Evolutionary conservation across 2,113 vertebrate genomes (phyloP), one percentile per base, ranked within the genome.

Genomic region (Scatophagus argus): DNA sequence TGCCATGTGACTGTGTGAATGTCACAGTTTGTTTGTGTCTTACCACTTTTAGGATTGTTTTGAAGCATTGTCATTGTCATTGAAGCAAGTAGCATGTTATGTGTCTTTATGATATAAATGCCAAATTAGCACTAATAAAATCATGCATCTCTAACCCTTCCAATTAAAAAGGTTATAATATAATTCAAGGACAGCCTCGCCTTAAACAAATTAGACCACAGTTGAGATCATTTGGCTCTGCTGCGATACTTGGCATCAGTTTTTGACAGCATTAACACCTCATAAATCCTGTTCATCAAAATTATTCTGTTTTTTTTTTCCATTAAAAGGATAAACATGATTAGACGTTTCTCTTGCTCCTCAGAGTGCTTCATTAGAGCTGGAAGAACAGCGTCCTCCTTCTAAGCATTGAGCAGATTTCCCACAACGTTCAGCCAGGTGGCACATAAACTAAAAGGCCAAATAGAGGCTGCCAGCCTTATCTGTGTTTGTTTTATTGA

Each of bases 361-460:
- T 69, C 8, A 67, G 52, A 70, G 61, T 38, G 75, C 79, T 78
- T 49, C 51, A 70, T 78, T 78, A 64, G 62, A 54, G 52, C 52
- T 71, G 44, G 49, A 63, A 25, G 47, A 77, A 27, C n/a, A 43
- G 19, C 43, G 14, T 25, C 36, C 29, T 71, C 61, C 73, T 51
- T 63, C 73, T 68, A 65, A 72, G 43, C 36, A 49, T 51, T 19
- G 1, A 55, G 27, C 66, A 76, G 61, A 80, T 76, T 66, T 56
- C 38, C 17, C 7, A 9, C 59, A 36, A 32, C 3, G 23, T 29
- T 56, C 43, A 49, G 43, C 49, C 77, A 66, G 77, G 65, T 80
- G 60, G 71, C 59, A 43, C 27, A 75, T 49, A 8, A 74, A 66
- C 27, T 41, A 43, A 69, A 78, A 46, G 27, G 66, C 5, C 25